Conservation (phyloP, 2,888 invertebrate genomes). For the Mesodorylaimus sp. region DNA sequence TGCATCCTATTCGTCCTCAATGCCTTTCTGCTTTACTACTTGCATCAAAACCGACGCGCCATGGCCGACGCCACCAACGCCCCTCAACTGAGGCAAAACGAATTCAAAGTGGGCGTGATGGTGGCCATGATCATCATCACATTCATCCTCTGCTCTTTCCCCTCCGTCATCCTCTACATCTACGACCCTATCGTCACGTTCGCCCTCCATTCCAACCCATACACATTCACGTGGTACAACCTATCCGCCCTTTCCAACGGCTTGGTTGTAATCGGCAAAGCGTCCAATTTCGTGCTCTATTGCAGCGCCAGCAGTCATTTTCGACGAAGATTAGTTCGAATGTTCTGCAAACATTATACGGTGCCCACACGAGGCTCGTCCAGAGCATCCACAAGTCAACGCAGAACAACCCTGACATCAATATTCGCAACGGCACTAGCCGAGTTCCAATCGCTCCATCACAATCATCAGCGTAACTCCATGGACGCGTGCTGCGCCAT, state of each 20-base stretch:
- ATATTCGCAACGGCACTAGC: no score
- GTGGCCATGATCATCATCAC: conserved; percentile 17
- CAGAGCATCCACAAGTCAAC: no score
- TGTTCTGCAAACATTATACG: no score
- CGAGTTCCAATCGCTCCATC: no score
- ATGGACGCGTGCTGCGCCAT: no score
- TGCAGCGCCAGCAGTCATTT: neutral
- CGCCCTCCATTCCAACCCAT: no score
- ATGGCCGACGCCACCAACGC: neutral
- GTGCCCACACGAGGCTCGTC: no score
- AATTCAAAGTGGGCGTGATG: conserved; percentile 18
- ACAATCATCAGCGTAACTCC: no score
- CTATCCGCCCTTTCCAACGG: neutral
- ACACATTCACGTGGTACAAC: neutral
- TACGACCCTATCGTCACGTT: neutral
- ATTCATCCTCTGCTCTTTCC: conserved; percentile 17
- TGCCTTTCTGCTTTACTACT: neutral
- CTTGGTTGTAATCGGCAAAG: neutral
- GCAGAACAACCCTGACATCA: no score
- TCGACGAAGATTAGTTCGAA: neutral
- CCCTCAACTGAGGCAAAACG: conserved; percentile 16
- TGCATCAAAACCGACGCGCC: neutral
- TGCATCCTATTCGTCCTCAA: neutral
- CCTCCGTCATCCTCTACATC: conserved; percentile 16
- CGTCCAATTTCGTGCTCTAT: neutral